phyloP scores from a whole-genome alignment of 2,888 invertebrate genomes.

The Noctua fimbriata region DNA sequence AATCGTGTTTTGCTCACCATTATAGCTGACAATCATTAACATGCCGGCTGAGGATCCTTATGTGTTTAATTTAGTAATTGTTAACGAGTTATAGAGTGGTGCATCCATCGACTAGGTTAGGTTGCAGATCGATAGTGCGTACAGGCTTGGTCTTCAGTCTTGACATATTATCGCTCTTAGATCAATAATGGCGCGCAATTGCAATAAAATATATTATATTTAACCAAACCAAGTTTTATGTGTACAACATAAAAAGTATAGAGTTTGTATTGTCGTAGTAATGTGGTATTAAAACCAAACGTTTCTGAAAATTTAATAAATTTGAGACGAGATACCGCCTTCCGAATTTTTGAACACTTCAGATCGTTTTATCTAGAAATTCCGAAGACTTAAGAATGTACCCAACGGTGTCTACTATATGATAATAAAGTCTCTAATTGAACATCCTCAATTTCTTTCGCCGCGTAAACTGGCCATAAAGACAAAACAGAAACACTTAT shows the following conservation, averaged over 20 bases:
- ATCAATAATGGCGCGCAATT: neutral
- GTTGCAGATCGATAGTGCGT: neutral
- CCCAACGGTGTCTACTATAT: neutral
- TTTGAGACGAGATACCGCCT: neutral
- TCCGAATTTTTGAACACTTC: neutral
- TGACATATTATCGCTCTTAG: neutral
- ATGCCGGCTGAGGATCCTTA: neutral
- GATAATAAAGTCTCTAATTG: neutral
- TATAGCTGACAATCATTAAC: slow-evolving; percentile 14
- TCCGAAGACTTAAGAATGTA: neutral
- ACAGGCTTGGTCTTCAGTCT: neutral
- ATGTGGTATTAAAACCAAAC: neutral
- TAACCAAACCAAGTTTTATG: neutral
- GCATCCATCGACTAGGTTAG: neutral
- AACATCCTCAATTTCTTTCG: neutral
- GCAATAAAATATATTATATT: neutral
- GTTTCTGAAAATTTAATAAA: neutral
- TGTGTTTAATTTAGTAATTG: slow-evolving; percentile 6
- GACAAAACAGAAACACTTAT: slow-evolving; percentile 21
- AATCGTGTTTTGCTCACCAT: slow-evolving; percentile 40
- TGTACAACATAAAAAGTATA: neutral
- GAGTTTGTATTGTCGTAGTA: neutral
- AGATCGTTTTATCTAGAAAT: neutral
- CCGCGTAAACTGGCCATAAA: slow-evolving; percentile 9
- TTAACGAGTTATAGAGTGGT: neutral